These are phyloP conservation scores for Pseudococcus longispinus DNA, from an alignment of 2,888 invertebrate genomes.

Conservation along the genomic window DNA sequence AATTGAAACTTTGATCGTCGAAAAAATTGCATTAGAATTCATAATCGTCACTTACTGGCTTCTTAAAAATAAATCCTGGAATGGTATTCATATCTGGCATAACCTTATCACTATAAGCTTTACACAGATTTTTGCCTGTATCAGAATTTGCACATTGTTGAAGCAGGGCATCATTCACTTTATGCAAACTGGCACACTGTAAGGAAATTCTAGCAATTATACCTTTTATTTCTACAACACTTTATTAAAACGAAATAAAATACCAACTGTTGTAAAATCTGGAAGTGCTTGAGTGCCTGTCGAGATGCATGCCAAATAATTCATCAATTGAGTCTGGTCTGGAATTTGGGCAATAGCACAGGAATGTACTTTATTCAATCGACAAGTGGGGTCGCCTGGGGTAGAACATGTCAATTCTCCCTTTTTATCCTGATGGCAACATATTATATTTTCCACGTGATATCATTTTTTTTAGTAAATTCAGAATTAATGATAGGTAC, in stretches of 20 bases:
- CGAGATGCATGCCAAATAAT: background rate
- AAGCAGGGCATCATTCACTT: background rate
- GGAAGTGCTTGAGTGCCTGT: background rate
- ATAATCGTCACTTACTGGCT: background rate
- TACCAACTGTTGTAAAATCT: background rate
- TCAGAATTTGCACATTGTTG: background rate
- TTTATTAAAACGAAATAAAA: background rate
- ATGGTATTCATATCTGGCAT: background rate
- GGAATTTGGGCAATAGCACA: background rate
- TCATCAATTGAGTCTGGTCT: background rate
- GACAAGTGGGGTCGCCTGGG: background rate
- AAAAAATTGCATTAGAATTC: background rate
- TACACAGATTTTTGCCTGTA: background rate
- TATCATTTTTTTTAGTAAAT: too few species aligned
- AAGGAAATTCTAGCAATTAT: background rate
- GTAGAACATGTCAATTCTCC: background rate
- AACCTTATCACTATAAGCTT: background rate
- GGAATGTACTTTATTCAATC: background rate
- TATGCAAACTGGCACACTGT: background rate
- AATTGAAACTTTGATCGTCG: too few species aligned
- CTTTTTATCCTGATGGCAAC: too few species aligned
- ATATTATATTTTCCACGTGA: too few species aligned
- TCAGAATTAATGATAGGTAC: too few species aligned
- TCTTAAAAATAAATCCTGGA: background rate
- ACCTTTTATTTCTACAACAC: too few species aligned